These are phyloP conservation scores for Macaria liturata DNA, from an alignment of 2,888 invertebrate species.

Conservation along the genomic window DNA sequence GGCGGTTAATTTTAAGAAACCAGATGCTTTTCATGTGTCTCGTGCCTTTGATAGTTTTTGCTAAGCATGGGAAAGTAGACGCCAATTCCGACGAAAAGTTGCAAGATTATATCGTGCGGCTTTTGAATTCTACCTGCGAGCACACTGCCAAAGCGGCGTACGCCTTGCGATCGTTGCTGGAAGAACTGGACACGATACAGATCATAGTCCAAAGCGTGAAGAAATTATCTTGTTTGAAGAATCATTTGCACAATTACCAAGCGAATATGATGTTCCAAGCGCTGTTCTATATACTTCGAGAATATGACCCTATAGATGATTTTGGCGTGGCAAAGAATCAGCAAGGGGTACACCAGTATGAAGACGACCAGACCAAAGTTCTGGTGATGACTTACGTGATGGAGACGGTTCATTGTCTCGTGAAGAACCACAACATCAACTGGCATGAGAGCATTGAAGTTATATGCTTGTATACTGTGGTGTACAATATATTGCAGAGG, in stretches of 20 bases:
- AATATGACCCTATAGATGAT: conserved; percentile 67
- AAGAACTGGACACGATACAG: conserved; percentile 67
- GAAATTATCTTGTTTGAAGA: conserved; percentile 81
- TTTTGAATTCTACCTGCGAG: conserved; percentile 85
- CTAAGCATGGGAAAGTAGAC: conserved; percentile 44
- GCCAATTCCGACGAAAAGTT: conserved; percentile 73
- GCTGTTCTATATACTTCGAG: conserved; percentile 84
- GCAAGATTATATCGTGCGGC: conserved; percentile 83
- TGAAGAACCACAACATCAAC: conserved; percentile 87
- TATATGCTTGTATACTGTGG: conserved; percentile 82
- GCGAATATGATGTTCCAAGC: conserved; percentile 86
- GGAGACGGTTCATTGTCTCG: conserved; percentile 85
- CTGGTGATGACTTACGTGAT: conserved; percentile 85
- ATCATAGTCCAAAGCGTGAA: conserved; percentile 80
- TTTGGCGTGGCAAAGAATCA: conserved; percentile 44
- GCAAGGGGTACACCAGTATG: conserved; percentile 39
- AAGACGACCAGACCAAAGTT: conserved; percentile 58
- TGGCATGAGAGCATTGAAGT: conserved; percentile 92
- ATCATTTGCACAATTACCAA: conserved; percentile 83
- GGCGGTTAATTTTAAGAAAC: conserved; percentile 75
- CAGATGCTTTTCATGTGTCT: conserved; percentile 85
- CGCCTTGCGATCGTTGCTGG: conserved; percentile 79
- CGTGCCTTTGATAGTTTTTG: conserved; percentile 82
- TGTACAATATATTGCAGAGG: conserved; percentile 64
- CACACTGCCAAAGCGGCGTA: conserved; percentile 85